Evolutionary conservation across 2,888 invertebrate genomes (phyloP).

Genomic region (Ichneumoninae sp.): DNA sequence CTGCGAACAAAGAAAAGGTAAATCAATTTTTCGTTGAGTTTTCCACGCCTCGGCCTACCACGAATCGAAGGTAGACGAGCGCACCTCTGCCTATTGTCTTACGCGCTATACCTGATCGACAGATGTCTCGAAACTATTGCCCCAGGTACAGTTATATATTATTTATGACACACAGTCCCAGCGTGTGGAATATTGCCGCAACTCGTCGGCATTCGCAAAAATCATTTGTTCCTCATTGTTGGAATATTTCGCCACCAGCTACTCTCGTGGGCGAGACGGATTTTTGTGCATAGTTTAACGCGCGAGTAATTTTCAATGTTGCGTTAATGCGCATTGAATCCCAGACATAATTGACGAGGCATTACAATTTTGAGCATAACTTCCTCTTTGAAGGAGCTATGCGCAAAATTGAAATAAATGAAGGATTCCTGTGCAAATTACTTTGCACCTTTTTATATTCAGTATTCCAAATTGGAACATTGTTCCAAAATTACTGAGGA

Average conservation of each 20-base stretch:
- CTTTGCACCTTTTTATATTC: too few species aligned
- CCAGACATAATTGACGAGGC: neutral
- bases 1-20: neutral
- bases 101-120: constrained; percentile 22
- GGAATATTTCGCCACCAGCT: constrained; percentile 11
- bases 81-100: neutral
- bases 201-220: neutral
- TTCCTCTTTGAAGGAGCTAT: too few species aligned
- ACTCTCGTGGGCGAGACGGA: neutral
- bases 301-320: neutral
- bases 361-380: too few species aligned
- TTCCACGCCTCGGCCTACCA: neutral
- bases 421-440: too few species aligned
- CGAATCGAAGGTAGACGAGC: neutral
- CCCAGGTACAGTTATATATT: constrained; percentile 6
- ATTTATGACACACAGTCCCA: neutral
- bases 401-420: too few species aligned
- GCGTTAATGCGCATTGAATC: constrained; percentile 25
- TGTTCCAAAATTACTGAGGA: too few species aligned
- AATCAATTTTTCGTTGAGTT: neutral
- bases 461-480: too few species aligned
- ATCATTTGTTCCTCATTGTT: neutral
- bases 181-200: neutral
- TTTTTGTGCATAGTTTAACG: constrained; percentile 1
- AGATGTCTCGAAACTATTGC: constrained; percentile 12